These are phyloP conservation scores for Bos javanicus DNA, from an alignment of 2,113 vertebrate species.

Conservation along the genomic window DNA sequence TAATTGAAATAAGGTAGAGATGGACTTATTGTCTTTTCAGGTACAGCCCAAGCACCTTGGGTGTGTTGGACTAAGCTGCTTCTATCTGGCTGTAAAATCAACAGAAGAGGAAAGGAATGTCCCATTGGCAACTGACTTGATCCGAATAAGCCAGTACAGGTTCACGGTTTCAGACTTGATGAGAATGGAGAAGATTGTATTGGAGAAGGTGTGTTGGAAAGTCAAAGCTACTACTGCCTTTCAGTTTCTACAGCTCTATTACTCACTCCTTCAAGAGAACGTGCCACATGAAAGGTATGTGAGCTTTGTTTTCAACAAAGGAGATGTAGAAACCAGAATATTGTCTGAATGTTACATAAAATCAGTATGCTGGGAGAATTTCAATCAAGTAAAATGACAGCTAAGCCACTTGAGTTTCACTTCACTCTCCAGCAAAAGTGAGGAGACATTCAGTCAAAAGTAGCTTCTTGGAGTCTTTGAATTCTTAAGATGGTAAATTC, in stretches of 20 bases:
- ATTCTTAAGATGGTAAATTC: background rate
- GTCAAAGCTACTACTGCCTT: slow-evolving; percentile 92
- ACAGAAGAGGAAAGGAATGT: slow-evolving; percentile 93
- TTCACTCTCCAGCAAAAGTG: background rate
- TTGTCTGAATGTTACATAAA: background rate
- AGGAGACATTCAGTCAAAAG: background rate
- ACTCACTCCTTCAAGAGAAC: slow-evolving; percentile 85
- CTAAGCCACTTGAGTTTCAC: background rate
- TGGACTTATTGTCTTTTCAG: slow-evolving; percentile 73
- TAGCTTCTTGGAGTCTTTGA: background rate
- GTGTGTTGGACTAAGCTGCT: slow-evolving; percentile 95
- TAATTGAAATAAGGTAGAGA: background rate
- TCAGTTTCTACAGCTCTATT: slow-evolving; percentile 91
- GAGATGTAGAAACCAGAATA: slow-evolving; percentile 9
- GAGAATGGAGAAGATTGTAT: slow-evolving; percentile 98
- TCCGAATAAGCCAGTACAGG: slow-evolving; percentile 95
- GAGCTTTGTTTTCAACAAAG: background rate
- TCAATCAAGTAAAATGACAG: background rate
- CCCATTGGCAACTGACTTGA: slow-evolving; percentile 91
- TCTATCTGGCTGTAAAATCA: slow-evolving; percentile 94
- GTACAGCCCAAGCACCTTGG: slow-evolving; percentile 97
- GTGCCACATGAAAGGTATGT: slow-evolving; percentile 88
- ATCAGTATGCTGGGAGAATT: background rate
- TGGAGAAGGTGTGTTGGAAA: slow-evolving; percentile 95
- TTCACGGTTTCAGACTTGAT: slow-evolving; percentile 97